Base-by-base conservation (phyloP, 2,797 vertebrate genomes). In the Valencia hispanica region DNA sequence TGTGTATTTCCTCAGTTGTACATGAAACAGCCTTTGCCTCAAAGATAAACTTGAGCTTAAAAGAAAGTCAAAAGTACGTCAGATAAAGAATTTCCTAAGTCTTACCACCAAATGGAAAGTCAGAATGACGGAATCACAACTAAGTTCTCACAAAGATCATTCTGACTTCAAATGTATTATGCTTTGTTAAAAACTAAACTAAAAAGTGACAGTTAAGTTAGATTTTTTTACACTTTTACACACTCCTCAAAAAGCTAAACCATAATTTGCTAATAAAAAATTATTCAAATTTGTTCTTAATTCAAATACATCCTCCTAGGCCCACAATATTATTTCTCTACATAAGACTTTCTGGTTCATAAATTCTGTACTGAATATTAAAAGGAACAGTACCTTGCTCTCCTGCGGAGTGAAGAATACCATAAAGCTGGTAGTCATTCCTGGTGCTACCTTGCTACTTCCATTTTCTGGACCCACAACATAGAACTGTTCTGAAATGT, bases 401-500 rank as follows among this genome's bases (percentile, higher is more conserved):
- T 98, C 95, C 0, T 91, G 86, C 0, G 96, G 97, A 1, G 87
- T 96, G 92, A 99, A 98, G 59, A 92, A 30, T 59, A 98, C 53
- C 3, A 79, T 94, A 84, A 96, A 97, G 0, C 80, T 82, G 2
- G 85, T 88, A 0, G 85, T 39, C 82, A 96, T 80, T 53, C 97
- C 96, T 0, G 97, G 96, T 11, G 96, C 96, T 5, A 98, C 96
- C 87, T 97, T 98, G 85, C 75, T 82, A 45, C 84, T 75, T 15
- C 74, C 86, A 4, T 93, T 89, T 39, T 82, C 84, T 68, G 96
- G 94, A 79, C 94, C 88, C 59, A 94, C 82, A 55, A 98, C 89
- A 79, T 87, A 89, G 90, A 99, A 99, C 78, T 96, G 96, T 5
- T 96, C 92, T 0, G 96, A 97, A 61, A 87, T 94, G 80, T 96